Base-by-base conservation (phyloP, 2,888 invertebrate species). In the Eristalis arbustorum region DNA sequence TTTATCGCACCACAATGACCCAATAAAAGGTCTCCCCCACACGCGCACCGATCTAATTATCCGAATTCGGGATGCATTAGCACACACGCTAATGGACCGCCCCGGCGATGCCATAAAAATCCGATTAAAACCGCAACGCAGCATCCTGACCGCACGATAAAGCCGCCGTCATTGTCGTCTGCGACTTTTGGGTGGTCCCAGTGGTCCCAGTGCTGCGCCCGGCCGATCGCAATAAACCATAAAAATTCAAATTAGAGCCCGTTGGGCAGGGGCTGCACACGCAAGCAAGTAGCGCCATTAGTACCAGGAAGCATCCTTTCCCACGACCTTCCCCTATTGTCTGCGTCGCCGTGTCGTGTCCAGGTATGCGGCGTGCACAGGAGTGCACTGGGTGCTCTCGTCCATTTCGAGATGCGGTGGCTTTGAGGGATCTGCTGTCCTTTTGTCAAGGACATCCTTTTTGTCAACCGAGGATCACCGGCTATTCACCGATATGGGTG, bases 201-300 rank as follows among this genome's bases (percentile, higher is more conserved):
- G 13, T 34, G 13, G 1, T n/a, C 13, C 10, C 68, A 66, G 59
- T 72, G 66, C 76, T 76, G 73, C 34, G 5, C 11, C 18, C 49
- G 14, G 42, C 1, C 49, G 18, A 49, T 49, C 18, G 49, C 83
- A 78, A 87, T 82, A 87, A 87, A 83, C 83, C 61, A 83, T 87
- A 87, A 87, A 85, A 85, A 87, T 83, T 83, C 68, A 83, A 87
- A 83, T 87, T 79, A 83, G 83, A 74, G 62, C 78, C 62, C 59
- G 11, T 37, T 56, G 34, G 34, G 40, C 64, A 56, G 40, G 49
- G 71, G 64, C 31, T 79, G 42, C 68, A 23, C 87, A 87, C 85
- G 85, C 82, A 87, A 87, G 62, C 77, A 75, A 87, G 87, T 83
- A 87, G 87, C 87, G 87, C 87, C 87, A 87, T 87, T 87, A 83